Evolutionary conservation across 2,113 vertebrate genomes (phyloP).

Genomic region (Apteryx owenii): DNA sequence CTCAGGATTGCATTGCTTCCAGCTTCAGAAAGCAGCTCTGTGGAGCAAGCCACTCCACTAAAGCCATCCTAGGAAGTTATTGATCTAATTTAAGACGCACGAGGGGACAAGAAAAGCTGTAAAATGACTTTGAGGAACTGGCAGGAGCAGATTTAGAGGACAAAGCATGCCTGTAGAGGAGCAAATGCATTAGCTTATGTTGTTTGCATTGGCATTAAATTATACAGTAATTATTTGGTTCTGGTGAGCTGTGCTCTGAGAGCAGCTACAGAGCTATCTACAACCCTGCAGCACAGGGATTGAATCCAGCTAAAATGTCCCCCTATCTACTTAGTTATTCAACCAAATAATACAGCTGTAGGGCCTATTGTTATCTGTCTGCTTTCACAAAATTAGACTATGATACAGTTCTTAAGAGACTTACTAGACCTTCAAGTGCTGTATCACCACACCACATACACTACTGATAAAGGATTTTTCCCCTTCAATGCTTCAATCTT

Average conservation of each 20-base stretch:
- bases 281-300: neutral
- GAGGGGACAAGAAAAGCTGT: neutral
- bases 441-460: neutral
- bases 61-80: neutral
- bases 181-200: accelerated
- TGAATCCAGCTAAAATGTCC: neutral
- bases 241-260: neutral
- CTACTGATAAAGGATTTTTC: neutral
- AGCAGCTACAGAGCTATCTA: neutral
- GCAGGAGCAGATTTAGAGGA: slow-evolving; percentile 9
- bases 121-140: slow-evolving; percentile 4
- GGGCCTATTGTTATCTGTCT: neutral
- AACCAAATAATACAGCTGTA: neutral
- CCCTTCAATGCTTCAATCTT: neutral
- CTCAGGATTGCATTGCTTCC: neutral
- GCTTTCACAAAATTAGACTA: neutral
- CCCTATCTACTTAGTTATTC: neutral
- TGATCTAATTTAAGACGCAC: neutral
- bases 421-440: neutral
- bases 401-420: neutral
- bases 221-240: neutral
- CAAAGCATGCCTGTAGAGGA: neutral
- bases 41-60: neutral
- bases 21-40: slow-evolving; percentile 2
- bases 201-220: slow-evolving; percentile 32